phyloP scores from a whole-genome alignment of 2,888 invertebrate genomes.

The Ariolimax columbianus region DNA sequence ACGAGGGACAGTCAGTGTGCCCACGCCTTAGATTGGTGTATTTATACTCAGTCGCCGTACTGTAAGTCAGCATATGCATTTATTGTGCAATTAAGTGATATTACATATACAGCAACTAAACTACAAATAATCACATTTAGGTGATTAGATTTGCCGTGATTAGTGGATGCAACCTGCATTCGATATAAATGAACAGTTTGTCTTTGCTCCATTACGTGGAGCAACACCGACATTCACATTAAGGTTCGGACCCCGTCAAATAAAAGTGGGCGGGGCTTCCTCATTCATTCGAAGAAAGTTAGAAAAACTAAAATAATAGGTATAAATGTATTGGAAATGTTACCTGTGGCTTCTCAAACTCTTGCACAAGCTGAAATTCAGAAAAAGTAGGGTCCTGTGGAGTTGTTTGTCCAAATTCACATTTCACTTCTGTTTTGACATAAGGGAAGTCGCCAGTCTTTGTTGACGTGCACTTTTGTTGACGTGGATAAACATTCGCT shows the following conservation, averaged over 20 bases:
- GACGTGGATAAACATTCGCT: conserved; percentile 46
- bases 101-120: too few relatives aligned
- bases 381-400: conserved; percentile 29
- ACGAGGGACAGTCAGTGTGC: too few relatives aligned
- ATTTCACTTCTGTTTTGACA: conserved; percentile 37
- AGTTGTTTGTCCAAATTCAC: conserved; percentile 42
- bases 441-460: conserved; percentile 47
- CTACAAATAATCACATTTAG: too few relatives aligned
- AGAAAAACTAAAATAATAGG: neutral
- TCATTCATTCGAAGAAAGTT: conserved; percentile 32
- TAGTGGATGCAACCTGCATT: too few relatives aligned
- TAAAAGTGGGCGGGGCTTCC: conserved; percentile 51
- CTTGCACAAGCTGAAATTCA: conserved; percentile 37
- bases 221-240: too few relatives aligned
- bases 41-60: too few relatives aligned
- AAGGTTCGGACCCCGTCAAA: neutral
- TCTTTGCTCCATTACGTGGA: too few relatives aligned
- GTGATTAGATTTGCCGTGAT: too few relatives aligned
- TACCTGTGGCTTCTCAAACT: conserved; percentile 49
- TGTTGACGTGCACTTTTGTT: conserved; percentile 46
- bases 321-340: neutral
- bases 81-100: too few relatives aligned
- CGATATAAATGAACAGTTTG: too few relatives aligned
- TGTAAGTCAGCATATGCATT: too few relatives aligned
- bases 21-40: too few relatives aligned